Evolutionary conservation across 2,888 invertebrate genomes (phyloP).

Genomic region (Diplolepis rosae): DNA sequence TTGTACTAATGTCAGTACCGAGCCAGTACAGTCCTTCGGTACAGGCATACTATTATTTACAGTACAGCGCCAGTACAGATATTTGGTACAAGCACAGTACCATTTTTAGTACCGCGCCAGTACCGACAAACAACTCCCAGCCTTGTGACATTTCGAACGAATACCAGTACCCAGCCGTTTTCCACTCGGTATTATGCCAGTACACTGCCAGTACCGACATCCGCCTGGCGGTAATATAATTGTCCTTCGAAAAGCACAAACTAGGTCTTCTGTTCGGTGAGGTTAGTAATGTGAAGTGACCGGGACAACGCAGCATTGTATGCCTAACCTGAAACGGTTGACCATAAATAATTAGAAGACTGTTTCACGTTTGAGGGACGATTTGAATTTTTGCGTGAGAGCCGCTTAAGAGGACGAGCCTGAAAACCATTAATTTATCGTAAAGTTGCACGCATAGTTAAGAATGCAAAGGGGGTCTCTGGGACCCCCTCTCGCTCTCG

Average conservation of each 20-base stretch:
- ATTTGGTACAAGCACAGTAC: too few species aligned
- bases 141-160: too few species aligned
- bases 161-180: too few species aligned
- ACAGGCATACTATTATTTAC: too few species aligned
- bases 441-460: slow-evolving; percentile 58
- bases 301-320: slow-evolving; percentile 28
- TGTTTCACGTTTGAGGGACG: slow-evolving; percentile 34
- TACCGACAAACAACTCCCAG: too few species aligned
- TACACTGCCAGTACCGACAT: slow-evolving; percentile 49
- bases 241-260: slow-evolving; percentile 42
- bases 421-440: slow-evolving; percentile 70
- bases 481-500: slow-evolving; percentile 29
- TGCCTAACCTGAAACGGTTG: slow-evolving; percentile 42
- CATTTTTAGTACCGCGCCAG: too few species aligned
- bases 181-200: too few species aligned
- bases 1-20: too few species aligned
- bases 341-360: slow-evolving; percentile 59
- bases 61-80: too few species aligned
- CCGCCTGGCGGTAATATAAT: slow-evolving; percentile 44
- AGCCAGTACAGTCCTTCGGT: too few species aligned
- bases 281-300: slow-evolving; percentile 42
- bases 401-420: slow-evolving; percentile 45
- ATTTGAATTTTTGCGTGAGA: slow-evolving; percentile 62
- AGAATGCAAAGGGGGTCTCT: slow-evolving; percentile 14
- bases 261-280: slow-evolving; percentile 40